phyloP scores from a whole-genome alignment of 1,140 invertebrate species.

The Bombus fervidus region DNA sequence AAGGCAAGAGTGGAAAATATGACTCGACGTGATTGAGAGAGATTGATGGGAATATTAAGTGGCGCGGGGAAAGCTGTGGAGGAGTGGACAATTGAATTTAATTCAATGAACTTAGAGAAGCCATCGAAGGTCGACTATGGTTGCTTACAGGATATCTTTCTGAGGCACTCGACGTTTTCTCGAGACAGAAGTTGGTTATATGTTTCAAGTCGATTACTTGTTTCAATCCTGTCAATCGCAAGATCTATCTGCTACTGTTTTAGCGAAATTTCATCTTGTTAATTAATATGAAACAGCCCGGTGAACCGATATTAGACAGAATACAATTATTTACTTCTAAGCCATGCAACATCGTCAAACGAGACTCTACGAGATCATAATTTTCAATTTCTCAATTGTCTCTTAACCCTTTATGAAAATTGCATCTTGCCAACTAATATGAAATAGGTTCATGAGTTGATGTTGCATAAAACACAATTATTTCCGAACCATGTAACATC shows the following conservation, averaged over 20 bases:
- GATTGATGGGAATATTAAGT: constrained; percentile 10
- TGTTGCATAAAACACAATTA: not conserved
- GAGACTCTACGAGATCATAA: too few species aligned
- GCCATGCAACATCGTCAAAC: not conserved
- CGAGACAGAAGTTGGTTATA: not conserved
- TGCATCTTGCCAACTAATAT: too few species aligned
- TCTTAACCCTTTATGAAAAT: too few species aligned
- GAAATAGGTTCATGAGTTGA: too few species aligned
- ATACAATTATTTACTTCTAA: not conserved
- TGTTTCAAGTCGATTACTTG: too few species aligned
- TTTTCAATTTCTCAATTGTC: too few species aligned
- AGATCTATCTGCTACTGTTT: too few species aligned
- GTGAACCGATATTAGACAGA: not conserved
- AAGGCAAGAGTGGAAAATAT: not conserved
- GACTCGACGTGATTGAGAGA: not conserved
- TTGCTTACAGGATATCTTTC: not conserved
- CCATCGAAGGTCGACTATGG: not conserved
- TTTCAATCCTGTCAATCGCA: too few species aligned
- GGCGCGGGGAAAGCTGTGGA: not conserved
- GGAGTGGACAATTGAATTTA: constrained; percentile 4
- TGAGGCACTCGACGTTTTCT: not conserved
- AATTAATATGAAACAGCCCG: too few species aligned
- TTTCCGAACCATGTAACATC: not conserved
- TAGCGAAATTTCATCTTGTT: too few species aligned
- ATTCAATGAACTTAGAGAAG: not conserved